Base-by-base conservation (phyloP, 1,140 invertebrate species). In the Ylistrum balloti region DNA sequence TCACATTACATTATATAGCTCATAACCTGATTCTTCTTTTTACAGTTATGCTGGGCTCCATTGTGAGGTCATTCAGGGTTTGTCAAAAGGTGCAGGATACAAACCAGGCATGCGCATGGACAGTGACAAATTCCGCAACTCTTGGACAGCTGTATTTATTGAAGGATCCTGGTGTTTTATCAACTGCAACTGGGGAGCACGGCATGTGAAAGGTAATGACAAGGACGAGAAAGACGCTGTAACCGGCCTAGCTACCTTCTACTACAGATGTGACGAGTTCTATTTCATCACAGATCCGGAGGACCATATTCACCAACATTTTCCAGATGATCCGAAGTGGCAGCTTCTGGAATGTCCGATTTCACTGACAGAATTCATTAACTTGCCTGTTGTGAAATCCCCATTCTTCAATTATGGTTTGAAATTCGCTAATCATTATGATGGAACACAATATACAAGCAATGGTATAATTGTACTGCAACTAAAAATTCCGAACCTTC, bases 61-160 rank as follows among this genome's bases (percentile, higher is more conserved):
- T 96, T 99, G 99, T 96, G 99, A 99, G 15, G 99, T 99, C 11
- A 99, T 99, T 94, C 99, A 99, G 96, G 99, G 99, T n/a, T 99
- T 99, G 96, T 99, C 98, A 86, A 99, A 99, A 96, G 99, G 99
- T 56, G 99, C 99, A 0, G 99, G 99, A 74, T 99, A 99, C 96
- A 98, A 99, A 95, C 99, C 99, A 0, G 99, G 99, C 0, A 98
- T 99, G 20, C 97, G 98, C 91, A 99, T 99, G 95, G 98, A 99
- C 93, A 99, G 93, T 99, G 90, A 93, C 88, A 92, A 93, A 86
- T 99, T 95, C 93, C 92, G 95, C 28, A 96, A 96, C 91, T 95
- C 94, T 0, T 96, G 95, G 95, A 96, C 95, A 11, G 95, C 95
- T 0, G 95, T 96, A 32, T 93, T 92, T 86, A 93, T 96, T 28